phyloP scores from a whole-genome alignment of 1,140 invertebrate species.

The Anoplophora glabripennis region DNA sequence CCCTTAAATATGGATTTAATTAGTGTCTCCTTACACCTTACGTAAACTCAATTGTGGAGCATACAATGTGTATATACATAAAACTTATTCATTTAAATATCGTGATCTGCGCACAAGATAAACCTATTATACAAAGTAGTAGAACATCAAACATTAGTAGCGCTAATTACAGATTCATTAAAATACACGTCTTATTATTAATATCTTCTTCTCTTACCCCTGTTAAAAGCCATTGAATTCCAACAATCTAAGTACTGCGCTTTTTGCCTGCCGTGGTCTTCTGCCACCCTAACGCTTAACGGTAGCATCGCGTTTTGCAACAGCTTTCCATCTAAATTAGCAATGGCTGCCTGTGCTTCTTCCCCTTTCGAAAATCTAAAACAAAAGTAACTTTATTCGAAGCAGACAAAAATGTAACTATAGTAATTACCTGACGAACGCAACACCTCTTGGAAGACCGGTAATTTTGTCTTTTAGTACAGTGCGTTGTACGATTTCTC shows the following conservation, averaged over 20 bases:
- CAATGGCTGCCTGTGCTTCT: slow-evolving; percentile 85
- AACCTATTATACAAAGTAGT: too few relatives aligned
- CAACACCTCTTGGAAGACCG: slow-evolving; percentile 80
- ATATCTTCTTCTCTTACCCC: slow-evolving; percentile 41
- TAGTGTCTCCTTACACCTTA: too few relatives aligned
- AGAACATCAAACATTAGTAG: too few relatives aligned
- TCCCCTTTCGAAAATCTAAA: slow-evolving; percentile 74
- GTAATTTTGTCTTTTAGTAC: slow-evolving; percentile 85
- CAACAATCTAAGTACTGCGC: slow-evolving; percentile 52
- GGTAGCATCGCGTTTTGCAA: slow-evolving; percentile 81
- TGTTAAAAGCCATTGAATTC: slow-evolving; percentile 32
- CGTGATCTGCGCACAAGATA: too few relatives aligned
- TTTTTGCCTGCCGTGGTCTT: slow-evolving; percentile 90
- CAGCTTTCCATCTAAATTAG: slow-evolving; percentile 77
- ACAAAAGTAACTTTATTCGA: slow-evolving; percentile 9
- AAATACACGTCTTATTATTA: too few relatives aligned
- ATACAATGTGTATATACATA: too few relatives aligned
- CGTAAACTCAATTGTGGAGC: too few relatives aligned
- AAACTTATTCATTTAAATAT: too few relatives aligned
- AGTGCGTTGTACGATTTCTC: slow-evolving; percentile 86
- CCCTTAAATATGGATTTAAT: too few relatives aligned
- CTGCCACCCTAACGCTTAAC: slow-evolving; percentile 78
- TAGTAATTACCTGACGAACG: slow-evolving; percentile 82
- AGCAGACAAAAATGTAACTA: slow-evolving; percentile 1
- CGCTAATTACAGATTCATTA: too few relatives aligned